These are phyloP conservation scores for Seriola dumerili DNA, from an alignment of 2,113 vertebrate genomes.

Conservation along the genomic window DNA sequence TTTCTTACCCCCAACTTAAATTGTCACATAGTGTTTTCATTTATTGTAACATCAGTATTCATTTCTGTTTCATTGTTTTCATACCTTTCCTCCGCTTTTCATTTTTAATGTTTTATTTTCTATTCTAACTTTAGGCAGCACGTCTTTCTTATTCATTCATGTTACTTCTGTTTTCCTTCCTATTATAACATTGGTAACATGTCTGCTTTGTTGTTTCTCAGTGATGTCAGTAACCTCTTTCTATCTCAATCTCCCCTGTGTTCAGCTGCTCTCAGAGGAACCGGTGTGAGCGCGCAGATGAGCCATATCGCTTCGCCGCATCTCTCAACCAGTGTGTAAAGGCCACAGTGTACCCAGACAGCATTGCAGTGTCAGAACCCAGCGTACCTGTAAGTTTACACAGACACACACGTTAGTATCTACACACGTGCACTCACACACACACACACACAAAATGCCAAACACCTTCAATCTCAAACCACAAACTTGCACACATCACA, in stretches of 20 bases:
- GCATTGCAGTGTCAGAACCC: slow-evolving; percentile 95
- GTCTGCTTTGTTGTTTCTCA: neutral
- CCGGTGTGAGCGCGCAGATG: slow-evolving; percentile 90
- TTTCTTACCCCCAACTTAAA: slow-evolving; percentile 1
- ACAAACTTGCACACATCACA: slow-evolving; percentile 19
- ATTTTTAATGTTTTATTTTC: neutral
- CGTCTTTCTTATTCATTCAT: neutral
- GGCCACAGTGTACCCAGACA: slow-evolving; percentile 91
- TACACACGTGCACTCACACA: neutral
- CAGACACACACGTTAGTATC: neutral
- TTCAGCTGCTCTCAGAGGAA: slow-evolving; percentile 93
- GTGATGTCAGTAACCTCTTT: neutral
- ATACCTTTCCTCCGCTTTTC: neutral
- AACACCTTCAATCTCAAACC: slow-evolving; percentile 5
- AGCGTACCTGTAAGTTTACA: slow-evolving; percentile 87
- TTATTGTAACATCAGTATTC: neutral
- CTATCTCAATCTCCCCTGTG: neutral
- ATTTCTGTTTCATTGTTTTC: neutral
- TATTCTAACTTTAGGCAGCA: neutral
- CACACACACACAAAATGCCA: neutral
- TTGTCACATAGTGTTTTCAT: neutral
- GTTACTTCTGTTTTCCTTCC: neutral
- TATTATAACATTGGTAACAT: neutral
- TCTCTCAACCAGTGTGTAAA: slow-evolving; percentile 91
- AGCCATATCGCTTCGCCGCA: slow-evolving; percentile 92